Base-by-base conservation (phyloP, 2,888 invertebrate genomes). In the Platycheirus rosarum region DNA sequence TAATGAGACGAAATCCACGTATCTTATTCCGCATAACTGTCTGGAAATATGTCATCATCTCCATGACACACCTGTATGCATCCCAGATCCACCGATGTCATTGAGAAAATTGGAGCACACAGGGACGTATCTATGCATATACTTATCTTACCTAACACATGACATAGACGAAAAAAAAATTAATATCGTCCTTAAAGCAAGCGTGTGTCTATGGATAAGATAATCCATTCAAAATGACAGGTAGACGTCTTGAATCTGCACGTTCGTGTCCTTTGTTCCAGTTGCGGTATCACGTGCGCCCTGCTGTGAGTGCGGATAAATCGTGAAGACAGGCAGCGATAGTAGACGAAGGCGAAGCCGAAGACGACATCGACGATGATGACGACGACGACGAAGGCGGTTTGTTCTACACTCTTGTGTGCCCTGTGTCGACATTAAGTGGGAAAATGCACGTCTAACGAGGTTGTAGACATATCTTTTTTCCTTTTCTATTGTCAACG, bases 191-290 rank as follows among this genome's bases (percentile, higher is more conserved):
- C 42, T 70, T 14, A 42, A 60, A 69, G 48, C 57, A n/a, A 57
- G 46, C 42, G 29, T 44, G 44, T 44, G 29, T 18, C 48, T 8
- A 66, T 29, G 20, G 60, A 66, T 66, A 68, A 57, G 51, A 68
- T 75, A 66, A 75, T 75, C 74, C 68, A 68, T 53, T 68, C 37
- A 37, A 60, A n/a, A 60, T 53, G 68, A 42, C 32, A 66, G 49
- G 60, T 40, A 70, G 74, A 66, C 74, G 57, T 74, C 74, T 49
- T 49, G 49, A 29, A 32, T 51, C 42, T 49, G 74, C 60, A 75
- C 68, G 74, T 60, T 68, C 68, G 18, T 70, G 70, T 70, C 70
- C 70, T 69, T 70, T 62, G 60, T 70, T 49, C 35, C 65, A 62
- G 29, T 62, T 46, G 60, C 32, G 57, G 55, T 42, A 26, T 35